Base-by-base conservation (phyloP, 2,888 invertebrate species). In the Hymenopus coronatus region DNA sequence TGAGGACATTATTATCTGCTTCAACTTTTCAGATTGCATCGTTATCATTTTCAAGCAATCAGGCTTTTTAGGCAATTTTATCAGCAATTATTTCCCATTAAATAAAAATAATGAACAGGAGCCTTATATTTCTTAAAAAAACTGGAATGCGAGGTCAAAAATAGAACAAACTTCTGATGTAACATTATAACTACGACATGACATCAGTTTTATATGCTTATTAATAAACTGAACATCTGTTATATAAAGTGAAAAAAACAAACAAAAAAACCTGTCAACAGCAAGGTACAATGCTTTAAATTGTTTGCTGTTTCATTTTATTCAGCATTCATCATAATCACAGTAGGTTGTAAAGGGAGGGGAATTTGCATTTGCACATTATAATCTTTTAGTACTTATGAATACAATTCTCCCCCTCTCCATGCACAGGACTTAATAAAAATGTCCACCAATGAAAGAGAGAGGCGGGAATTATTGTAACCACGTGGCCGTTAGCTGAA, bases 401-500 rank as follows among this genome's bases (percentile, higher is more conserved):
- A 87, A 87, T 82, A 87, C 82, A 27, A 87, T 87, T 27, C 30
- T 33, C 87, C 20, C 82, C 87, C 85, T 82, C 86, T 82, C 87
- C 88, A 88, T 89, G 85, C 40, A 83, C 87, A 28, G 81, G 46
- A 87, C 84, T 83, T 89, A 90, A 90, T 90, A 90, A 90, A 90
- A 88, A 89, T 90, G 87, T 84, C 84, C 85, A 88, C 91, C 91
- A 91, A 91, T 91, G 89, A 88, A 81, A 85, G 84, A 46, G 85
- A 90, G 90, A 91, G 91, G 91, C 91, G 91, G 91, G 91, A 91
- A 91, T 90, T 88, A 90, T 89, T 88, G 87, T 87, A 87, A 88
- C 87, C 90, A 90, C 90, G 90, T 90, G 90, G 87, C 87, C 84
- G 84, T 46, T 46, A 70, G 87, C 54, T 89, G 20, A 70, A 85